Evolutionary conservation across 1,140 invertebrate genomes (phyloP).

Genomic region (Euura saliciscinereae): DNA sequence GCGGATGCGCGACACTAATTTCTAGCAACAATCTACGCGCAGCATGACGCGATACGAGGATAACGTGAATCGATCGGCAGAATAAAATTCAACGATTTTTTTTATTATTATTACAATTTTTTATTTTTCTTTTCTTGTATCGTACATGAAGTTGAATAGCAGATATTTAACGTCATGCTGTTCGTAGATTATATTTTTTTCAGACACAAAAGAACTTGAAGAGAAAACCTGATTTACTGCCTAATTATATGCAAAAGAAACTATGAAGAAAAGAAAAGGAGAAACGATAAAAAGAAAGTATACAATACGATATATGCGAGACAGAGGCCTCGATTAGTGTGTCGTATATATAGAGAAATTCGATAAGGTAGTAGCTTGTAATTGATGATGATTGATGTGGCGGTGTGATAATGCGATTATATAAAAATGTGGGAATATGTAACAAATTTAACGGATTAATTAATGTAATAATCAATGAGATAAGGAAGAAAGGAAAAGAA

Average conservation of each 20-base stretch:
- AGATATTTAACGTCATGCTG: background rate
- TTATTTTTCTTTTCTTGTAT: too few relatives aligned
- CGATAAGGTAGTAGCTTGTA: too few relatives aligned
- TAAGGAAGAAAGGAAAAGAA: too few relatives aligned
- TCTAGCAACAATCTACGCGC: background rate
- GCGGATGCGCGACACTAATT: conserved; percentile 6
- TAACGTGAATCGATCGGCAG: too few relatives aligned
- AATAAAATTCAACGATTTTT: too few relatives aligned
- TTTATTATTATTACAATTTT: too few relatives aligned
- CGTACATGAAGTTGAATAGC: background rate
- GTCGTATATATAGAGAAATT: background rate
- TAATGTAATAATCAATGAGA: too few relatives aligned
- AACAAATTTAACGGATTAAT: too few relatives aligned
- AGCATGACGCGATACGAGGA: background rate
- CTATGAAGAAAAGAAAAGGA: background rate
- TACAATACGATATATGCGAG: background rate
- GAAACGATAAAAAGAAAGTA: background rate
- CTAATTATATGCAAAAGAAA: background rate
- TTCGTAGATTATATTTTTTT: background rate
- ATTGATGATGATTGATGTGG: too few relatives aligned
- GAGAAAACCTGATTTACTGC: background rate
- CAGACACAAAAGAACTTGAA: background rate
- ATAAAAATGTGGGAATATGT: too few relatives aligned
- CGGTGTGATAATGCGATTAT: too few relatives aligned
- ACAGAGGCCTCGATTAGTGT: background rate